phyloP scores from a whole-genome alignment of 2,797 vertebrate genomes.

The Alfaro cultratus region DNA sequence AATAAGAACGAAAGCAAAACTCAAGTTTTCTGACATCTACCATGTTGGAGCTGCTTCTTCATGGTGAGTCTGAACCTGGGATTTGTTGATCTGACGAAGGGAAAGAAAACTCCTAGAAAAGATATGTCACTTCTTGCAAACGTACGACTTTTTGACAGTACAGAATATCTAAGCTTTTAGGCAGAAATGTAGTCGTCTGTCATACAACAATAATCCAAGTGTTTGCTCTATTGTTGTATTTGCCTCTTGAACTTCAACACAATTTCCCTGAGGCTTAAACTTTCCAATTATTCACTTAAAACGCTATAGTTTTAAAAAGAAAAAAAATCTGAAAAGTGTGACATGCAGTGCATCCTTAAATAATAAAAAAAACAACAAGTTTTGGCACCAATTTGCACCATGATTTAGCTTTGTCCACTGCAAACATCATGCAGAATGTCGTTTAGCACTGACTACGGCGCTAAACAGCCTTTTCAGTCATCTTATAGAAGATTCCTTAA shows the following conservation, averaged over 20 bases:
- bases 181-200: too few species aligned
- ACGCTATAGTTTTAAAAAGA: background rate
- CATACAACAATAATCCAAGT: too few species aligned
- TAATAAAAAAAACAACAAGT: background rate
- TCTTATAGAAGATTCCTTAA: too few species aligned
- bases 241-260: background rate
- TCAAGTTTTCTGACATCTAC: background rate
- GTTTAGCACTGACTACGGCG: too few species aligned
- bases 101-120: background rate
- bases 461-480: too few species aligned
- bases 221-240: background rate
- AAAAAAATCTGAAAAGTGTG: background rate
- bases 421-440: too few species aligned
- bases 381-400: background rate
- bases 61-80: too few species aligned
- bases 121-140: background rate
- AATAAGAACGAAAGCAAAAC: background rate
- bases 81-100: background rate
- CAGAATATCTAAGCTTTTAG: background rate
- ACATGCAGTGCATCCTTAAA: background rate
- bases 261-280: background rate
- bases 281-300: background rate
- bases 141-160: background rate
- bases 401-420: background rate
- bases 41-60: too few species aligned